Percentiles rank a stretch among this genome's conserved stretches.
phyloP scores from a whole-genome alignment of 2,888 invertebrate genomes.

The Pycnomerus fuliginosus region DNA sequence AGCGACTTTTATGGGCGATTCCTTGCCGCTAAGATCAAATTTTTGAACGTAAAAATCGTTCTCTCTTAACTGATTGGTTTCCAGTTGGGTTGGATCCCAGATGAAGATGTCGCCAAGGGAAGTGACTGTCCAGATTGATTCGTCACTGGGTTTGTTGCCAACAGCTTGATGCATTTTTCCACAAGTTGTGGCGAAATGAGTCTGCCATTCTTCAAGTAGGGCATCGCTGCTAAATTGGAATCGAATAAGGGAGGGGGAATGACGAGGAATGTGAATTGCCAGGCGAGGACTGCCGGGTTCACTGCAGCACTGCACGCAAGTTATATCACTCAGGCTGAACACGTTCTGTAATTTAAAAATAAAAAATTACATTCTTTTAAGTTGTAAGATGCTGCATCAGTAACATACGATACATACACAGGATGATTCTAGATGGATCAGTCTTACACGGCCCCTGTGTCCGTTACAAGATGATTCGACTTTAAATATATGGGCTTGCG shows the following conservation, averaged over 20 bases:
- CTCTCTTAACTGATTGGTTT: conserved; percentile 56
- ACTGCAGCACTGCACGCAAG: conserved; percentile 73
- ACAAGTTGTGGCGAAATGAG: conserved; percentile 68
- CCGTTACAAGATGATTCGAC: no score
- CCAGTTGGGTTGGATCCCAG: conserved; percentile 70
- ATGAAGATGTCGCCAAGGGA: conserved; percentile 79
- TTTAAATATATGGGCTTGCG: no score
- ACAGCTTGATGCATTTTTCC: conserved; percentile 41
- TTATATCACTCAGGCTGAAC: conserved; percentile 75
- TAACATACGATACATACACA: no score
- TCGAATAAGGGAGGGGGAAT: conserved; percentile 62
- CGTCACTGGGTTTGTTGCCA: conserved; percentile 66
- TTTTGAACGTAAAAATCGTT: conserved; percentile 63
- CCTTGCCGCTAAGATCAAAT: conserved; percentile 69
- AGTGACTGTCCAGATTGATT: conserved; percentile 77
- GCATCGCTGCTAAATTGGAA: conserved; percentile 80
- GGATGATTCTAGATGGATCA: no score
- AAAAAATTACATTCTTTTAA: no score
- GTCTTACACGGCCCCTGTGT: no score
- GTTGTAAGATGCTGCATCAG: no score
- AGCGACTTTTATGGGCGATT: conserved; percentile 50
- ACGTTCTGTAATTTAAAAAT: conserved; percentile 57
- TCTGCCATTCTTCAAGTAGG: conserved; percentile 88
- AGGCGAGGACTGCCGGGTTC: conserved; percentile 79
- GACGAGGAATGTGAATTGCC: conserved; percentile 70